Conservation (phyloP, 1,140 invertebrate species). For the Chrysomallon squamiferum region DNA sequence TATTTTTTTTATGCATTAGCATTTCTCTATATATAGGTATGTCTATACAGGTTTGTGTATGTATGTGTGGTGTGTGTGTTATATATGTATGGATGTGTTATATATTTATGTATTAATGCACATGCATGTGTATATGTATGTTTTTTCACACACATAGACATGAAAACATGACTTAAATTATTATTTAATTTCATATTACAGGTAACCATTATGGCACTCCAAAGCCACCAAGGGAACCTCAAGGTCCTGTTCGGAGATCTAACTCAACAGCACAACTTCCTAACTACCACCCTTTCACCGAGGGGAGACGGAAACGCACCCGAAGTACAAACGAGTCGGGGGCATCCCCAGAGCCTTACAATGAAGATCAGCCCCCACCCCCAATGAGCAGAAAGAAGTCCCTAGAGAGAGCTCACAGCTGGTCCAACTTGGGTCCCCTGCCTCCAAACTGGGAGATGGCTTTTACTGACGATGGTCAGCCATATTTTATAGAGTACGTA, state of each 20-base stretch:
- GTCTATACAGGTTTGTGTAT: too few species aligned
- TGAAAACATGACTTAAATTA: too few species aligned
- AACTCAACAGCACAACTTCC: constrained; percentile 44
- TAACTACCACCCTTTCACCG: constrained; percentile 3
- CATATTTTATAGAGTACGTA: constrained; percentile 97
- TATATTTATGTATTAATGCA: too few species aligned
- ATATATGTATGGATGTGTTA: too few species aligned
- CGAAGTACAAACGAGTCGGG: constrained; percentile 42
- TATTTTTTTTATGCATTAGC: too few species aligned
- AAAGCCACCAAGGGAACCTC: constrained; percentile 63
- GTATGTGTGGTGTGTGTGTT: too few species aligned
- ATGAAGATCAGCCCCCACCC: constrained; percentile 39
- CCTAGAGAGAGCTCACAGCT: constrained; percentile 41
- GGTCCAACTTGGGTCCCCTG: constrained; percentile 78
- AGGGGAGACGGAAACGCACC: constrained; percentile 22
- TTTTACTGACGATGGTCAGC: constrained; percentile 93
- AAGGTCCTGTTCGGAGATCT: constrained; percentile 42
- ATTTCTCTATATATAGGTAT: too few species aligned
- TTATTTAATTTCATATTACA: constrained; percentile 34
- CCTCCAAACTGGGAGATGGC: constrained; percentile 97
- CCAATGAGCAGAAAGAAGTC: constrained; percentile 46
- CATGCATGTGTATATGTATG: too few species aligned
- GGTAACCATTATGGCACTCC: constrained; percentile 67
- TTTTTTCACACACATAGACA: too few species aligned
- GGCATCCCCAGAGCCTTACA: constrained; percentile 36